Evolutionary conservation across 2,797 vertebrate species (phyloP).

Genomic region (Alcedo atthis): DNA sequence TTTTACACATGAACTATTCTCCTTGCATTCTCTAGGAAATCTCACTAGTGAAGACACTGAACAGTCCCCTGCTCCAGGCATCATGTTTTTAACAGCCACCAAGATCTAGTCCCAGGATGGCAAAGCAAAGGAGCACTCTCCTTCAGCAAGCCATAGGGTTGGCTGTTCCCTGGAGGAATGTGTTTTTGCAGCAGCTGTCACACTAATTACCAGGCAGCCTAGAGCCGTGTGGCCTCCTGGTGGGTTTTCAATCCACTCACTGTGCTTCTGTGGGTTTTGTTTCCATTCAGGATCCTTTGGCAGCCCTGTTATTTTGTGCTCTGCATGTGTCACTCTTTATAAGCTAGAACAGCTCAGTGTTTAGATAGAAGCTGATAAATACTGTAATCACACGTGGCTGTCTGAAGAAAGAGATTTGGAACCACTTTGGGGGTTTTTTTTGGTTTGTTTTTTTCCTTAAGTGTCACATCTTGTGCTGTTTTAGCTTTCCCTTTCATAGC

Average conservation of each 20-base stretch:
- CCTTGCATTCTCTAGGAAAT: background rate
- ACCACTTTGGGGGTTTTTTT: background rate
- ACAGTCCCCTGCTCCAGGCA: background rate
- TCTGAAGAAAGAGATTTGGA: background rate
- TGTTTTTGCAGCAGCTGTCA: background rate
- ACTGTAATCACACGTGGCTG: background rate
- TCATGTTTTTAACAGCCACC: background rate
- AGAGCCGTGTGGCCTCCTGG: background rate
- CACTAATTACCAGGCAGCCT: background rate
- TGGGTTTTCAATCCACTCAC: background rate
- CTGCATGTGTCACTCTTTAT: slow-evolving; percentile 5
- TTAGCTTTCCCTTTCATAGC: background rate
- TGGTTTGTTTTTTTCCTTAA: fast-evolving
- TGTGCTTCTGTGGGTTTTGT: background rate
- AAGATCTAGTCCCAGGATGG: background rate
- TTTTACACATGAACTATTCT: background rate
- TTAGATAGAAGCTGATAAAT: slow-evolving; percentile 19
- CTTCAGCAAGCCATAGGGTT: background rate
- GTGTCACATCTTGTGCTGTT: background rate
- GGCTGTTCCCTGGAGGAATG: fast-evolving
- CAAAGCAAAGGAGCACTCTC: background rate
- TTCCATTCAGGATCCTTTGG: background rate
- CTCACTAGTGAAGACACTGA: background rate
- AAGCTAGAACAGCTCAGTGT: background rate
- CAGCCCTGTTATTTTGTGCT: slow-evolving; percentile 3